Base-by-base conservation (phyloP, 1,140 invertebrate species). In the Drosophila baimaii region DNA sequence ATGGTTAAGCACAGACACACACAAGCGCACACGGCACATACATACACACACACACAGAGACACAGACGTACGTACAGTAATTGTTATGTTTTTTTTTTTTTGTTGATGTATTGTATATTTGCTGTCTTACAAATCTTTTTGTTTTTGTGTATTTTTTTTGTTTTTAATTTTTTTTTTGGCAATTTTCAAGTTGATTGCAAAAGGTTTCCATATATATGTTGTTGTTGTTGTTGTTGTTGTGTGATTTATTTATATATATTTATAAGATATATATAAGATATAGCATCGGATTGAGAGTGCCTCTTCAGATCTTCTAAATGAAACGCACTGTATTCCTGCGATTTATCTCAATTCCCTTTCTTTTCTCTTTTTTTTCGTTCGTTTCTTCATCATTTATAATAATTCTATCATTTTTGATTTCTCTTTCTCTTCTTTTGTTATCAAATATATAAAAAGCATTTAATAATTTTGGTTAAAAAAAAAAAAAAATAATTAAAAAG, bases 141-240 rank as follows among this genome's bases (percentile, higher is more conserved):
- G 13, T 49, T 31, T 43, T 31, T 21, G 12, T 39, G n/a, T 52
- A 7, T 51, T 15, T 27, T 17, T 2, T 10, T 21, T 46, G 37
- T 65, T 71, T 71, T 71, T 46, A 17, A 31, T n/a, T 3, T 29
- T 23, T 37, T 49, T 74, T 75, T 75, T 75, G 72, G 72, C 72
- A 52, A 75, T 75, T 75, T 82, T 82, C 41, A 81, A 78, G 43
- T 70, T 81, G 77, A 79, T 79, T 79, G 68, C 77, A 66, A 77
- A 61, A 5, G 29, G 65, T 44, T 69, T 77, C 39, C 52, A 77
- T 77, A 77, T 56, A 69, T 57, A 35, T 35, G 5, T 35, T 13
- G 3, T 13, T 21, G 17, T 43, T 43, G 31, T 57, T 49, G 23
- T 15, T 46, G 21, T 47, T 47, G 46, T 47, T 47, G 25, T 47